Base-by-base conservation (phyloP, 2,113 vertebrate genomes). In the Canis aureus region DNA sequence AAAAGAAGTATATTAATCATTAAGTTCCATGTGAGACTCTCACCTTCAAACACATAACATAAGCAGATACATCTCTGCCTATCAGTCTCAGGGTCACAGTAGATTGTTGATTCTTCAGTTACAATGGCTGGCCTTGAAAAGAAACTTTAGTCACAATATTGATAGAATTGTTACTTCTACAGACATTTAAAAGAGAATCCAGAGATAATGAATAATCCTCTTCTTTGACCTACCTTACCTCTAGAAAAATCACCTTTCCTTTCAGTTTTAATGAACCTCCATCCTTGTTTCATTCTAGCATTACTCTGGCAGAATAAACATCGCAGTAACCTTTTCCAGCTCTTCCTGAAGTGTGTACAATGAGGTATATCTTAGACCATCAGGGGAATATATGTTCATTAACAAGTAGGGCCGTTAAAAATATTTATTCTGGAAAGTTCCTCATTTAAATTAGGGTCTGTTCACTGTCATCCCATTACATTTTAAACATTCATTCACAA, bases 51-150 rank as follows among this genome's bases (percentile, higher is more conserved):
- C 8, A 88, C 38, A 88, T 35, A 57, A 57, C 11, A 80, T 7
- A n/a, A 66, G 35, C 35, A 92, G 43, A 92, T 32, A 22, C 19
- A 66, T 92, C 22, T 97, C 49, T 92, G 86, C 23, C n/a, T 69
- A 49, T 35, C 32, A 0, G 20, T 10, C 17, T 94, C 55, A 74
- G 20, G 10, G 53, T 79, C 20, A 23, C 10, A 8, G 10, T 35
- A 83, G 32, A 85, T 38, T 27, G 29, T 49, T 43, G 22, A 62
- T 32, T 3, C 5, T 55, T 76, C n/a, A 22, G 10, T 59, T 25
- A 59, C 7, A 91, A 29, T 53, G n/a, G 17, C 23, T 94, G n/a
- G 0, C 32, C 59, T 89, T 87, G 57, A 81, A 55, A 79, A 23
- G 15, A 89, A 86, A 67, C n/a, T 67, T 88, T 19, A 84, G 9